phyloP scores from a whole-genome alignment of 2,113 vertebrate species.

The Bombycilla garrulus region DNA sequence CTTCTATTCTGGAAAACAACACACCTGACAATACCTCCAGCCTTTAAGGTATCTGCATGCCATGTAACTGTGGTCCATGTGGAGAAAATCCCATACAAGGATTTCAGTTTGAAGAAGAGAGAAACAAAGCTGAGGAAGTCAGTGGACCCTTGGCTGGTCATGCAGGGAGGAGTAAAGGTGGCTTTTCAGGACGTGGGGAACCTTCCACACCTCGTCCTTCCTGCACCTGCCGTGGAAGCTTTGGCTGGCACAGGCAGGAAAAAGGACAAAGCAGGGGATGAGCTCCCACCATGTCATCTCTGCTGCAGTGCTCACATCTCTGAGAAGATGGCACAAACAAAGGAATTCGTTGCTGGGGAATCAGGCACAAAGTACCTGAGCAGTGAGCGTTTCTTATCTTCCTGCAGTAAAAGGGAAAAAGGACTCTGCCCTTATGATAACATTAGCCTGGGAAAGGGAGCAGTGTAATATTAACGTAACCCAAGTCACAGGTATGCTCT shows the following conservation, averaged over 20 bases:
- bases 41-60: neutral
- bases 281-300: neutral
- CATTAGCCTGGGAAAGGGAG: neutral
- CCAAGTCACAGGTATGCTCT: neutral
- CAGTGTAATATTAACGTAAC: neutral
- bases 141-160: neutral
- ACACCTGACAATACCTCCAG: neutral
- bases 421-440: neutral
- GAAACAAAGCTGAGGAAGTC: neutral
- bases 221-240: neutral
- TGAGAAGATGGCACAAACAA: neutral
- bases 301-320: neutral
- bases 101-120: neutral
- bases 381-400: neutral
- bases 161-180: neutral
- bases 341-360: neutral
- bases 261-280: neutral
- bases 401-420: neutral
- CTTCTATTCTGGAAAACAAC: neutral
- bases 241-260: neutral
- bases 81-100: neutral
- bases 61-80: neutral
- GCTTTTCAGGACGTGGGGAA: neutral
- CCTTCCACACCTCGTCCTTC: neutral
- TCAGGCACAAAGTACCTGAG: neutral